These are phyloP conservation scores for Microcebus griseorufus DNA, from an alignment of 2,113 vertebrate genomes.

Conservation along the genomic window DNA sequence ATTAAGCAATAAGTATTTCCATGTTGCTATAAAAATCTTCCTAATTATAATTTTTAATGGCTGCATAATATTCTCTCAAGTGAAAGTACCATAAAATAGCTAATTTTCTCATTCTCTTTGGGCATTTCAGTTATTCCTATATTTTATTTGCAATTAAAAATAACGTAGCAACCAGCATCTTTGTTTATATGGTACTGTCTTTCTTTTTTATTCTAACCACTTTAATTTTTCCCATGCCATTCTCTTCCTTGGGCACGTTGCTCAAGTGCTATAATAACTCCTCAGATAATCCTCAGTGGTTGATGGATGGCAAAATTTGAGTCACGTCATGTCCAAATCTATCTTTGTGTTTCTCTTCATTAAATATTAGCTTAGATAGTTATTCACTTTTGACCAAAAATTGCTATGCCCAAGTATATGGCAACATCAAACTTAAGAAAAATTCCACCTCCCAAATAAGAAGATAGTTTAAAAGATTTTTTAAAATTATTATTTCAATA, in stretches of 20 bases:
- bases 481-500: no score
- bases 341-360: constrained; percentile 25
- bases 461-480: background rate
- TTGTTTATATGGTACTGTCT: background rate
- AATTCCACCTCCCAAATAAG: background rate
- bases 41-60: constrained; percentile 50
- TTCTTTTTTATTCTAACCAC: background rate
- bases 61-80: constrained; percentile 15
- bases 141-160: constrained; percentile 59
- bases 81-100: background rate
- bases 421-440: constrained; percentile 24
- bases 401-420: background rate
- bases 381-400: constrained; percentile 37
- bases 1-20: background rate
- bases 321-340: background rate
- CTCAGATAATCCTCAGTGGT: background rate
- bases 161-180: background rate
- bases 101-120: constrained; percentile 25
- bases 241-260: background rate
- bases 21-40: constrained; percentile 45
- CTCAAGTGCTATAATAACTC: background rate
- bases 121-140: background rate
- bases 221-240: background rate
- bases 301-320: background rate
- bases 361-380: constrained; percentile 36